Evolutionary conservation across 1,140 invertebrate genomes (phyloP), one percentile per base, ranked within the genome.

Genomic region (Drosophila serrata): DNA sequence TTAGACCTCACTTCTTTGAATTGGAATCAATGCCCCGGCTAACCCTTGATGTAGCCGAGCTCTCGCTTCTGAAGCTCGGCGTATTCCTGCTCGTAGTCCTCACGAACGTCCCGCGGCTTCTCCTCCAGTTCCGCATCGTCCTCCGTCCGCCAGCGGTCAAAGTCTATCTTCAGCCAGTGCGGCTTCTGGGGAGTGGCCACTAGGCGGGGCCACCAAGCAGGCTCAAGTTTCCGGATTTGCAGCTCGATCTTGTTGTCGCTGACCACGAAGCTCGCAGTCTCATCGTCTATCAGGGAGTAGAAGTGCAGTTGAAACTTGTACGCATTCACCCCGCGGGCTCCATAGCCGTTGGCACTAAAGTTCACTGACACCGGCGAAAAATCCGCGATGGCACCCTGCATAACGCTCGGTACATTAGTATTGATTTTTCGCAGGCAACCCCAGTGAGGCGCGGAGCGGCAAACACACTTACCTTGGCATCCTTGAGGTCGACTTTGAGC

Each of bases 161-260:
- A 98, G 93, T 98, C 97, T 80, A 98, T 95, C 94, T 98, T 98
- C 3, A 99, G 93, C 98, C 98, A 99, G 0, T 95, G 95, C 4
- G 97, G 96, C 91, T 98, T 98, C 81, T 96, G 95, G 15, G 95
- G 95, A 64, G 96, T 94, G 51, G 95, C 94, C 6, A 95, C 96
- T 29, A 98, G 92, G 61, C 97, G 93, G 3, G 97, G 96, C 98
- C 98, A 98, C 95, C 96, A 97, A 27, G 94, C 95, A 15, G 93
- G 93, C 45, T 94, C 93, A 48, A 93, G 93, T 92, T 98, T 98
- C 49, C 94, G 94, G 45, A 98, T 93, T 2, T 94, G 92, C 86
- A 98, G 94, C 69, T 98, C 96, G 27, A 99, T 95, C 90, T 96
- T 95, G 51, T 96, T 95, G 69, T 97, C 97, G 61, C 94, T 95